Conservation (phyloP, 2,797 vertebrate species). For the Leontocebus nigricollis region DNA sequence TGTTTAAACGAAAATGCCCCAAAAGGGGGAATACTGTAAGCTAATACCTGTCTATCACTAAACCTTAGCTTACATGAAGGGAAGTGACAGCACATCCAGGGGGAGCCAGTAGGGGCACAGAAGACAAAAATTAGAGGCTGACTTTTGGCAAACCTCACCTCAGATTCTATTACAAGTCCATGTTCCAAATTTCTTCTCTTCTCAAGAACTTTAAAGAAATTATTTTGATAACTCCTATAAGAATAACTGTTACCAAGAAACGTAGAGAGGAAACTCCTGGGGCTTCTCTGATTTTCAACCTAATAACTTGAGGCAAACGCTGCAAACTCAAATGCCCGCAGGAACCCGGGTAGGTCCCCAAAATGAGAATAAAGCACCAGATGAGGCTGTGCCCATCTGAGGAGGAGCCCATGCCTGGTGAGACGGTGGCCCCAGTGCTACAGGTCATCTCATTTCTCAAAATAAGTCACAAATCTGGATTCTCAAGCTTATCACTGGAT, state of each 20-base stretch:
- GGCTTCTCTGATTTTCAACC: neutral
- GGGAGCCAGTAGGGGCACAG: neutral
- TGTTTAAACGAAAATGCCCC: neutral
- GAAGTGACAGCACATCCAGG: neutral
- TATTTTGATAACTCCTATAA: neutral
- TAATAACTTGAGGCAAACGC: neutral
- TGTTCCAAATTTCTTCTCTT: neutral
- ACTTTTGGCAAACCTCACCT: neutral
- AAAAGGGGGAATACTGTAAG: neutral
- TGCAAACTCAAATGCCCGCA: neutral
- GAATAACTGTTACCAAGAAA: neutral
- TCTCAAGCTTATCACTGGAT: neutral
- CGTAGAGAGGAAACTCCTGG: neutral
- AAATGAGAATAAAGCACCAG: too few species aligned
- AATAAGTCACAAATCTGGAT: neutral
- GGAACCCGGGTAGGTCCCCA: too few species aligned
- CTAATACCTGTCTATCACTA: neutral
- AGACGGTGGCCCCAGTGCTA: fast-evolving
- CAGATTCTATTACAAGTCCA: neutral
- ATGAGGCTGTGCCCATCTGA: neutral
- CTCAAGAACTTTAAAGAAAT: neutral
- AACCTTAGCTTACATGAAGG: neutral
- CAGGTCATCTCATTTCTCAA: neutral
- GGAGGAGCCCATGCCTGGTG: neutral
- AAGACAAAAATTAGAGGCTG: neutral